Percentiles rank a stretch among this genome's conserved stretches.
Conservation (phyloP, 2,888 invertebrate species). For the Agrochola circellaris region DNA sequence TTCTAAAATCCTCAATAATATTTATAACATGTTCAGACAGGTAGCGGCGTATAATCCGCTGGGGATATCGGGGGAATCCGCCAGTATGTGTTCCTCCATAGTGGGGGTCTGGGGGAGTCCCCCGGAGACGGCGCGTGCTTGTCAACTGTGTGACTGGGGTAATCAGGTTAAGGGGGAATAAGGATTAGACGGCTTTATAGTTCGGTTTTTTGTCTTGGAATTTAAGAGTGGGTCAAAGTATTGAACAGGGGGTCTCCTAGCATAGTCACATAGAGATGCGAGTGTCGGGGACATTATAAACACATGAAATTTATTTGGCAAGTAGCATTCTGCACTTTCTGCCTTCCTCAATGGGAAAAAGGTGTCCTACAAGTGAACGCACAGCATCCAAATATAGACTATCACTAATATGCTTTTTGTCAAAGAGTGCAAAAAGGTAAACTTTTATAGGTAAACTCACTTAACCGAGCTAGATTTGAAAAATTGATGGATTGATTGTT, state of each 20-base stretch:
- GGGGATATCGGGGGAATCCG: conserved; percentile 25
- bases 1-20: conserved; percentile 38
- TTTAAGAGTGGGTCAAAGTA: neutral
- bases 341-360: neutral
- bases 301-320: neutral
- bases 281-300: neutral
- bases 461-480: too few species aligned
- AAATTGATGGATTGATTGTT: too few species aligned
- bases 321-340: neutral
- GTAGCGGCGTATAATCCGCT: conserved; percentile 10
- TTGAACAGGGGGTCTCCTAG: neutral
- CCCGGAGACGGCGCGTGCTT: conserved; percentile 39
- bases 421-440: neutral
- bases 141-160: conserved; percentile 37
- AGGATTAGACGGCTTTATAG: conserved; percentile 22
- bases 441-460: neutral
- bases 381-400: neutral
- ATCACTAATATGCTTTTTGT: neutral
- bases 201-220: neutral
- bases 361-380: neutral
- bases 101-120: conserved; percentile 13
- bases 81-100: conserved; percentile 8
- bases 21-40: conserved; percentile 27
- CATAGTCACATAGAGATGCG: neutral
- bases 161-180: conserved; percentile 30